Base-by-base conservation (phyloP, 2,888 invertebrate genomes). In the Drosophila acutilabella region DNA sequence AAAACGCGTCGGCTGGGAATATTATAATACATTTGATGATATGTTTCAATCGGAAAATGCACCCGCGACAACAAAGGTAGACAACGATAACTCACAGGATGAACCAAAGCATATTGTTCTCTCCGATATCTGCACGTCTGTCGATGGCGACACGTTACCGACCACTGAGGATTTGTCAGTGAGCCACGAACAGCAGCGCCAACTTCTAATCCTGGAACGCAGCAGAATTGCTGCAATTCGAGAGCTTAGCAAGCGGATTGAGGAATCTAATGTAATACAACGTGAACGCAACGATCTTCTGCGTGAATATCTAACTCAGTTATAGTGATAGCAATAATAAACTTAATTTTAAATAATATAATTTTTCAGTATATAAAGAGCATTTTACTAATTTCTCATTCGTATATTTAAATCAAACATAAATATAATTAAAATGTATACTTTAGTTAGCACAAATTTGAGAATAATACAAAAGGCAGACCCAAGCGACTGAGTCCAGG, bases 181-280 rank as follows among this genome's bases (percentile, higher is more conserved):
- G 11, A 42, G 48, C 7, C 51, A 77, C 11, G 76, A 75, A n/a
- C 80, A 80, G 41, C 80, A 80, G 48, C 45, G 65, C 6, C 79
- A 82, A 41, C 58, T 79, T 20, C 10, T 81, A 11, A 47, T 75
- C 16, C 47, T 80, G 1, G 79, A 82, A 33, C 82, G 79, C 11
- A 80, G 64, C 41, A 42, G 82, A 14, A 82, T 80, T 7, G 41
- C 76, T 0, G 79, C 83, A 33, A 80, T 80, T 6, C 45, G 66
- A 10, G 80, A 82, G 47, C 47, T 80, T 0, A 82, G 82, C 50
- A 75, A 66, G 51, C 68, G 82, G 6, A 74, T 79, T 8, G 82
- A 81, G 4, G 82, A 82, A 7, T 81, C 79, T 2, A 79, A 79
- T 53, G 59, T 33, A 7, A 79, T 79, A 40, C 82, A 79, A 33